Conservation (phyloP, 92 coral and sea anemone genomes). For the Phenganax marumi region DNA sequence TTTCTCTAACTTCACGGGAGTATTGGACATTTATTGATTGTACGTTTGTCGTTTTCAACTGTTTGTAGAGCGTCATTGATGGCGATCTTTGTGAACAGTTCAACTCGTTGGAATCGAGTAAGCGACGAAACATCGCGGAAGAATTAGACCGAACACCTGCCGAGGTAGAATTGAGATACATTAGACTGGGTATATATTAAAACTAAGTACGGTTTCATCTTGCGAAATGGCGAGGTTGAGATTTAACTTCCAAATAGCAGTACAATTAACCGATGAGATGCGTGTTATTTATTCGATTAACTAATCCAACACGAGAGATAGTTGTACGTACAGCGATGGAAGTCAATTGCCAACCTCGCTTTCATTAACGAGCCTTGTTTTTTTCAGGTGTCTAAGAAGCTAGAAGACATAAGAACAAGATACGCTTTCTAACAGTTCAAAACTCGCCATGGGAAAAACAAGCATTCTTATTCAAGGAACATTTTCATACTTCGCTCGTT, state of each 20-base stretch:
- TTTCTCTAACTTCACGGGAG: no score
- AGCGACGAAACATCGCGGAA: slow-evolving; percentile 89
- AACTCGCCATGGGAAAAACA: no score
- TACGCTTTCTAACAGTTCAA: slow-evolving; percentile 70
- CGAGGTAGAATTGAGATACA: slow-evolving; percentile 60
- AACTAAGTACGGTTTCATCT: background rate
- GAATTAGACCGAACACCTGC: slow-evolving; percentile 99
- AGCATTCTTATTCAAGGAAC: no score
- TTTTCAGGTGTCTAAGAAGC: slow-evolving; percentile 85
- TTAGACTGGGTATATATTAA: background rate
- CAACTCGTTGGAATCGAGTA: slow-evolving; percentile 90
- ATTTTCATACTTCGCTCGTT: no score
- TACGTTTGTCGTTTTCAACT: background rate
- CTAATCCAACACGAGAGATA: no score
- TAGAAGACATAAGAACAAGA: slow-evolving; percentile 92
- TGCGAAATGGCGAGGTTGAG: background rate
- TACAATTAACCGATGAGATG: no score
- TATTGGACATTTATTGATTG: background rate
- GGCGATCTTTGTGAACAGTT: slow-evolving; percentile 94
- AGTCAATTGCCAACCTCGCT: no score
- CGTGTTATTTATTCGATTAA: no score
- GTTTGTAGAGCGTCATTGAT: slow-evolving; percentile 81
- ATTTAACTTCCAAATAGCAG: no score
- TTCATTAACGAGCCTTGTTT: background rate
- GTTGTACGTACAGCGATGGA: no score